phyloP scores from a whole-genome alignment of 2,113 vertebrate genomes.

The Halichoeres trimaculatus region DNA sequence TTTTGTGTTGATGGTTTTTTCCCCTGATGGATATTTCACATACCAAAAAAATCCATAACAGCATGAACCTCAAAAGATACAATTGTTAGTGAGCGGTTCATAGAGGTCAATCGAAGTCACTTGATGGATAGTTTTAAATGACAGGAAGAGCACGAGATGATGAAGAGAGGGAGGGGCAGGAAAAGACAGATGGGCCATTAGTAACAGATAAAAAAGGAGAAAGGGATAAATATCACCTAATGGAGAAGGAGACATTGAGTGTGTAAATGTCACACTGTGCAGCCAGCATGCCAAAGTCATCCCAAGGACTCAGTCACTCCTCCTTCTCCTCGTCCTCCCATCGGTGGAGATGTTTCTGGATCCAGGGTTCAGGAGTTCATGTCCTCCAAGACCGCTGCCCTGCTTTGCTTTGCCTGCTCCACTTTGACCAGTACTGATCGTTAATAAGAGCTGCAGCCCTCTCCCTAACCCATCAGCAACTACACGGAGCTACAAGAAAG shows the following conservation, averaged over 20 bases:
- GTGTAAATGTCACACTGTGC: slow-evolving; percentile 16
- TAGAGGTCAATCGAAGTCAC: slow-evolving; percentile 47
- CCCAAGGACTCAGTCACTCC: slow-evolving; percentile 47
- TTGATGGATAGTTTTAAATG: slow-evolving; percentile 31
- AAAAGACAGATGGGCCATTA: slow-evolving; percentile 30
- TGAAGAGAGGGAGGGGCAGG: slow-evolving; percentile 28
- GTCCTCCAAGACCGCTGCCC: slow-evolving; percentile 47
- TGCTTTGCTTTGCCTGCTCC: neutral
- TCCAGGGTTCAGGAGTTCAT: slow-evolving; percentile 47
- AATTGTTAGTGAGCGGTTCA: slow-evolving; percentile 15
- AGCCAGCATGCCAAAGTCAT: slow-evolving; percentile 40
- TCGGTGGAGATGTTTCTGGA: slow-evolving; percentile 31
- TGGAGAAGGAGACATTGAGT: slow-evolving; percentile 17
- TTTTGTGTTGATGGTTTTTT: no score
- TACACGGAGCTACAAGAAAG: neutral
- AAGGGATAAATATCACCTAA: slow-evolving; percentile 38
- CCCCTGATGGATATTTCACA: neutral
- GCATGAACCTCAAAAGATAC: neutral
- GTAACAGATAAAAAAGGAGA: slow-evolving; percentile 45
- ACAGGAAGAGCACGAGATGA: slow-evolving; percentile 13
- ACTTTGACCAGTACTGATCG: slow-evolving; percentile 15
- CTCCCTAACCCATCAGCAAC: neutral
- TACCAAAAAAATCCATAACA: neutral
- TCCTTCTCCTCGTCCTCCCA: slow-evolving; percentile 11
- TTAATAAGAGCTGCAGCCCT: neutral